These are phyloP conservation scores for Pristionchus japonicus DNA, from an alignment of 2,888 invertebrate genomes.

Conservation along the genomic window DNA sequence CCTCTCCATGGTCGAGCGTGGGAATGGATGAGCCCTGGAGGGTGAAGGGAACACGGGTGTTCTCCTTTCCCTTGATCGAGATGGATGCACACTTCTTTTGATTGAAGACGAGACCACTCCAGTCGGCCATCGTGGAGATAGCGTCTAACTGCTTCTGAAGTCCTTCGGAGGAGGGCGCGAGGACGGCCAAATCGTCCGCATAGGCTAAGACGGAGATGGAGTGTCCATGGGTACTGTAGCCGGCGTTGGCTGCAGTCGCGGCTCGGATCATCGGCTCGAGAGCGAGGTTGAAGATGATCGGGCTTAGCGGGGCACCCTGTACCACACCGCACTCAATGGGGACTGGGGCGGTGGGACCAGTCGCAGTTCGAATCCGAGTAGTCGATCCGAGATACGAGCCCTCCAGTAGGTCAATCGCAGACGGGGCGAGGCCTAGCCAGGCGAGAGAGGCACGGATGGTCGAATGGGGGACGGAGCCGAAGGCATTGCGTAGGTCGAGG, in stretches of 20 bases:
- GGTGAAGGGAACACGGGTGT: not conserved
- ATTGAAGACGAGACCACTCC: not conserved
- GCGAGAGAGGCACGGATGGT: not conserved
- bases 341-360: slow-evolving; percentile 50
- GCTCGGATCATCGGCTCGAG: slow-evolving; percentile 64
- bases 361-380: not conserved
- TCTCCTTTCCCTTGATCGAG: not conserved
- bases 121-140: not conserved
- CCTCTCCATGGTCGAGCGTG: not conserved
- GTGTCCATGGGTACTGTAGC: not conserved
- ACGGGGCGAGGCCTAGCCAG: not conserved
- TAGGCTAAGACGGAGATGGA: not conserved
- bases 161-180: not conserved
- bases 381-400: not conserved
- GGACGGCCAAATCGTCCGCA: slow-evolving; percentile 39
- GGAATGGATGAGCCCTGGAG: not conserved
- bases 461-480: slow-evolving; percentile 73
- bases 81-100: not conserved
- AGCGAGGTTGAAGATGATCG: slow-evolving; percentile 74
- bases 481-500: slow-evolving; percentile 76
- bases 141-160: slow-evolving; percentile 38
- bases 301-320: slow-evolving; percentile 74
- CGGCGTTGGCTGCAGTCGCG: not conserved
- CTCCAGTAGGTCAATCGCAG: not conserved
- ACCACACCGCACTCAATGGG: slow-evolving; percentile 67